Conservation (phyloP, 2,888 invertebrate genomes). For the Mythimna vitellina region DNA sequence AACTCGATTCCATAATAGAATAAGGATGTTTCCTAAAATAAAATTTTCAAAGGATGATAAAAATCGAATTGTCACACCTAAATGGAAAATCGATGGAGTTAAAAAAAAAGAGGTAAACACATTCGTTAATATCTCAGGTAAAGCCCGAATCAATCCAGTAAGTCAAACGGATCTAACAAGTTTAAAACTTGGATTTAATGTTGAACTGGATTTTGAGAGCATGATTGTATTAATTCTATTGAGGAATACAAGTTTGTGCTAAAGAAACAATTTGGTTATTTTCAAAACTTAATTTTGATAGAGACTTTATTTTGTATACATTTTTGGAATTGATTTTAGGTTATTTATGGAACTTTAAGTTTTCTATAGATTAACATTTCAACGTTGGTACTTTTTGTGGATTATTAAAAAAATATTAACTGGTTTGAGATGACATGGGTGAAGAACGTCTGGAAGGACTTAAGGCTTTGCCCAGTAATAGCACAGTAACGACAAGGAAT, state of each 20-base stretch:
- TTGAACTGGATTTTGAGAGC: constrained; percentile 33
- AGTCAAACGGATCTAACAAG: constrained; percentile 34
- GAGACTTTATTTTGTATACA: background rate
- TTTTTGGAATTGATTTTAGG: background rate
- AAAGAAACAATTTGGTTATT: constrained; percentile 16
- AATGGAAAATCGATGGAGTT: background rate
- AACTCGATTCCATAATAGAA: background rate
- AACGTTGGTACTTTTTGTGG: no score
- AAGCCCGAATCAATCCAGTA: constrained; percentile 24
- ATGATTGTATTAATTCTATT: constrained; percentile 40
- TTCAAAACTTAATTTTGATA: background rate
- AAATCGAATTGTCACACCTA: constrained; percentile 8
- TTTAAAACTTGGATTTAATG: constrained; percentile 33
- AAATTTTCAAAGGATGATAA: background rate
- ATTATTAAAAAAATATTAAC: no score
- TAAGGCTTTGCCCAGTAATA: no score
- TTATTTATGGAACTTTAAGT: background rate
- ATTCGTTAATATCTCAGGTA: constrained; percentile 23
- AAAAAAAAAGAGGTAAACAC: constrained; percentile 3
- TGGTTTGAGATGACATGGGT: no score
- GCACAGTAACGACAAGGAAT: no score
- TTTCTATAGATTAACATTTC: background rate
- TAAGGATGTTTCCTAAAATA: background rate
- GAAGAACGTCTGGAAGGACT: no score
- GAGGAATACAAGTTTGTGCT: constrained; percentile 19